These are phyloP conservation scores for Phainopepla nitens DNA, from an alignment of 2,113 vertebrate genomes.

Conservation along the genomic window DNA sequence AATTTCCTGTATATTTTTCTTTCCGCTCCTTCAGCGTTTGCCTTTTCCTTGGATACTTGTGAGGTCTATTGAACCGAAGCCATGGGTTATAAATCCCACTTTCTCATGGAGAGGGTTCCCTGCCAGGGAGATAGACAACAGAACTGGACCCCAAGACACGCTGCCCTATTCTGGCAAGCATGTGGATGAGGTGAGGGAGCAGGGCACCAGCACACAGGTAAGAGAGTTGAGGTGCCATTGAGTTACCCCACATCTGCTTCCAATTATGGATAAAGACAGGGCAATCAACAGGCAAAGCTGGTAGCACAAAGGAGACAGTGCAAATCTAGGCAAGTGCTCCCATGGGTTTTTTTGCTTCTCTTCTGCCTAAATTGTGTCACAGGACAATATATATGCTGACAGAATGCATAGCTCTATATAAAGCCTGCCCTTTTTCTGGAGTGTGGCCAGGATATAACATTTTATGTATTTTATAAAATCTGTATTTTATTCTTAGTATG, in stretches of 20 bases:
- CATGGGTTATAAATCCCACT: not conserved
- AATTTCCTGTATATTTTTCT: not conserved
- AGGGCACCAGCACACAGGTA: not conserved
- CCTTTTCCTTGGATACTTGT: not conserved
- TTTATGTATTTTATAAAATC: not conserved
- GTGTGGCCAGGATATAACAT: not conserved
- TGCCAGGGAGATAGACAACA: not conserved
- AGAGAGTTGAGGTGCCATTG: not conserved
- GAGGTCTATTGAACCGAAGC: not conserved
- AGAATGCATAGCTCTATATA: not conserved
- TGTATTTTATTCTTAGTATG: too few species aligned
- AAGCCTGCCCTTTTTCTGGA: not conserved
- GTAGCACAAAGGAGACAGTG: not conserved
- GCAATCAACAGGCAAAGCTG: not conserved
- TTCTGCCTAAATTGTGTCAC: not conserved
- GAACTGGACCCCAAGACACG: not conserved
- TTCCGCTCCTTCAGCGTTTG: not conserved
- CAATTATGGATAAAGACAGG: not conserved
- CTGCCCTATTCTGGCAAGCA: not conserved
- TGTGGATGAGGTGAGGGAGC: fast-evolving
- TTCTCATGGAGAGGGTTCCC: not conserved
- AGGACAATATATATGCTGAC: not conserved
- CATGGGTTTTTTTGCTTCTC: not conserved
- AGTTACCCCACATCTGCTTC: not conserved
- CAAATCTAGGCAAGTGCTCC: not conserved